Conservation (phyloP, 2,888 invertebrate genomes). For the Aporophyla nigra region DNA sequence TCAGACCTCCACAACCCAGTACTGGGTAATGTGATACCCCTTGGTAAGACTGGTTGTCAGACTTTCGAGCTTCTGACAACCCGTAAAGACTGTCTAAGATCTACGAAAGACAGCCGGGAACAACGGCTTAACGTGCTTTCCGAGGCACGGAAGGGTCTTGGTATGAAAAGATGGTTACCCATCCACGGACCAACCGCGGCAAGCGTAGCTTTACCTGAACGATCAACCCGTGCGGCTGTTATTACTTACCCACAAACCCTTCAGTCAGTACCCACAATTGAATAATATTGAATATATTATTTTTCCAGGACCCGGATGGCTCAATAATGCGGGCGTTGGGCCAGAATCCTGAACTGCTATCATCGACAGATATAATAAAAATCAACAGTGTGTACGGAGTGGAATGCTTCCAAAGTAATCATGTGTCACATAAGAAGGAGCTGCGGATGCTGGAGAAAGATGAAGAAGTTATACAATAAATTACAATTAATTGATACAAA, state of each 20-base stretch:
- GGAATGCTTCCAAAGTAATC: neutral
- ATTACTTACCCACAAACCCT: neutral
- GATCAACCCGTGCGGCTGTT: neutral
- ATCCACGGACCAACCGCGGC: neutral
- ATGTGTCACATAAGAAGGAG: neutral
- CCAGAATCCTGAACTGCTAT: constrained; percentile 1
- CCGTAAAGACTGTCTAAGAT: neutral
- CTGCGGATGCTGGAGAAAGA: neutral
- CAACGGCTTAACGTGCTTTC: too few relatives aligned
- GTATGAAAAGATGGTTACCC: too few relatives aligned
- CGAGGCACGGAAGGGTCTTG: too few relatives aligned
- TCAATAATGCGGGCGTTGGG: neutral
- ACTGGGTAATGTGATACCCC: neutral
- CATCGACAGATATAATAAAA: neutral
- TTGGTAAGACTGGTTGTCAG: neutral
- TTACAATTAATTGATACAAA: neutral
- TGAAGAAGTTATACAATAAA: neutral
- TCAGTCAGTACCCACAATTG: neutral
- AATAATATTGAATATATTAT: neutral
- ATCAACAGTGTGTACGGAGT: constrained; percentile 11
- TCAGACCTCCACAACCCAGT: too few relatives aligned
- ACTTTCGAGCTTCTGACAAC: neutral
- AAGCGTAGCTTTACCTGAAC: neutral
- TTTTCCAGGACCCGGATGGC: constrained; percentile 4
- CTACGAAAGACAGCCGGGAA: neutral